phyloP scores from a whole-genome alignment of 2,113 vertebrate species.

The Pardalotus punctatus region DNA sequence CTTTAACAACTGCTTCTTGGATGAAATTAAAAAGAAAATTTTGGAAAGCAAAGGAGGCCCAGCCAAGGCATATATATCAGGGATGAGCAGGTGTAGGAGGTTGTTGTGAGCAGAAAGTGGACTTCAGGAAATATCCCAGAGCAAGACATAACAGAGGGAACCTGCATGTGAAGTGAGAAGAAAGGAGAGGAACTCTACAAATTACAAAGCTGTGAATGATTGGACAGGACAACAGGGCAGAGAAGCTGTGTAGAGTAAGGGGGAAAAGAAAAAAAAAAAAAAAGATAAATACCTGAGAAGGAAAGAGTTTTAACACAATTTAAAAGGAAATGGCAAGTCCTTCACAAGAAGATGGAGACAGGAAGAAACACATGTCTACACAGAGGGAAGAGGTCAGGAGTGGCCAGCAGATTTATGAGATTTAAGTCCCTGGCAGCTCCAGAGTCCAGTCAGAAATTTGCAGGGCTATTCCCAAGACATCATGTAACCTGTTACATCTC shows the following conservation, averaged over 20 bases:
- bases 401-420: neutral
- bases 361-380: constrained; percentile 7
- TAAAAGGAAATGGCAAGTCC: constrained; percentile 12
- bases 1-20: neutral
- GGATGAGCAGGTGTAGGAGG: neutral
- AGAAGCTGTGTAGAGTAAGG: neutral
- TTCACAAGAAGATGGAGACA: neutral
- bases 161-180: neutral
- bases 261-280: neutral
- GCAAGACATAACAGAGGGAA: neutral
- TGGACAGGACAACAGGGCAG: neutral
- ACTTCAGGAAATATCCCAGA: neutral
- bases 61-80: neutral
- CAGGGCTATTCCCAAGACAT: neutral
- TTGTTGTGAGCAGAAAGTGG: neutral
- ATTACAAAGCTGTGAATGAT: neutral
- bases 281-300: neutral
- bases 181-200: neutral
- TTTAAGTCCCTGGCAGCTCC: neutral
- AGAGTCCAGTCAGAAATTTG: neutral
- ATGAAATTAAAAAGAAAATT: neutral
- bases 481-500: neutral
- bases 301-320: neutral
- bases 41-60: neutral
- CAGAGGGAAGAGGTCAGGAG: neutral